Evolutionary conservation across 1,140 invertebrate genomes (phyloP).

Genomic region (Drosophila tropicalis): DNA sequence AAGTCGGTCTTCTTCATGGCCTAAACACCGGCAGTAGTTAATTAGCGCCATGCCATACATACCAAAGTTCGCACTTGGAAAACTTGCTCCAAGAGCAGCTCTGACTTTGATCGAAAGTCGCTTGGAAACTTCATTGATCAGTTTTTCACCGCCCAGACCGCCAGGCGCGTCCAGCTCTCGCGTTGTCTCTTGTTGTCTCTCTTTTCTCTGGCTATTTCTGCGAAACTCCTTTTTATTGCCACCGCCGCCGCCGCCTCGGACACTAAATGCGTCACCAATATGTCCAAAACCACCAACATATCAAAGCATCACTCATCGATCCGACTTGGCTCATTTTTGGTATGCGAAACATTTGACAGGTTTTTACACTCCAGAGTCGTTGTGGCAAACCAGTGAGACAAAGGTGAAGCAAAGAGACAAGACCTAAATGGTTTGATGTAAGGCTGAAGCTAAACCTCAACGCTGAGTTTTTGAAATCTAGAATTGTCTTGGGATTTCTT

Average conservation of each 20-base stretch:
- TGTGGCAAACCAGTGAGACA: conserved; percentile 41
- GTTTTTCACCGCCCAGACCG: conserved; percentile 71
- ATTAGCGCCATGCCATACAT: conserved; percentile 79
- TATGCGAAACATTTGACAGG: conserved; percentile 69
- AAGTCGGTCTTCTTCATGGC: conserved; percentile 22
- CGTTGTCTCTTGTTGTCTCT: neutral
- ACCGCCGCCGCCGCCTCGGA: conserved; percentile 21
- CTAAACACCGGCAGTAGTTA: conserved; percentile 81
- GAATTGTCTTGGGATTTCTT: no score
- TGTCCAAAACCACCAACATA: conserved; percentile 72
- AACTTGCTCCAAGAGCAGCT: conserved; percentile 36
- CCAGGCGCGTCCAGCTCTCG: conserved; percentile 58
- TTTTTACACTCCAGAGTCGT: conserved; percentile 56
- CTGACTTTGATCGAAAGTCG: neutral
- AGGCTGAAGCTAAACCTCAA: neutral
- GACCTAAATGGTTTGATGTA: neutral
- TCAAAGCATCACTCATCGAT: conserved; percentile 67
- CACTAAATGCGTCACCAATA: conserved; percentile 71
- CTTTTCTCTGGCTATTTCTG: conserved; percentile 44
- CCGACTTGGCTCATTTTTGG: conserved; percentile 69
- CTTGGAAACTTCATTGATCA: conserved; percentile 67
- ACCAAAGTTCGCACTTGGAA: conserved; percentile 53
- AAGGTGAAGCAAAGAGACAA: conserved; percentile 1
- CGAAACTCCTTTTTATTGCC: conserved; percentile 44
- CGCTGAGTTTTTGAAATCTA: no score